Conservation (phyloP, 2,888 invertebrate genomes). For the Acleris literana region DNA sequence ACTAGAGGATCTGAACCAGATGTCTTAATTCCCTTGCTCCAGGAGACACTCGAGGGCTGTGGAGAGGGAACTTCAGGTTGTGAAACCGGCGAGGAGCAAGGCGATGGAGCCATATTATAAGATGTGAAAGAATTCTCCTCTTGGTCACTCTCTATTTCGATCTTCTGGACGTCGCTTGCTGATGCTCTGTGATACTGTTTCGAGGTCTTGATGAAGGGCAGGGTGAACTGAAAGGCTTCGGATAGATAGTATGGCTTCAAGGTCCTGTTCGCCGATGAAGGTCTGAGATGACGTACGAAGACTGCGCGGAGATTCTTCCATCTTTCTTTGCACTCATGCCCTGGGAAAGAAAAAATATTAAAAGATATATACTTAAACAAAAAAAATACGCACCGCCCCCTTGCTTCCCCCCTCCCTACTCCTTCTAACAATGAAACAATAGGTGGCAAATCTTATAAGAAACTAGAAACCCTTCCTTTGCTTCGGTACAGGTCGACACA, state of each 20-base stretch:
- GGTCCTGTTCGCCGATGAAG: neutral
- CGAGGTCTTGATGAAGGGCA: slow-evolving; percentile 8
- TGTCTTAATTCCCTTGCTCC: neutral
- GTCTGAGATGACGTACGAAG: slow-evolving; percentile 10
- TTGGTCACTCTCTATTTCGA: neutral
- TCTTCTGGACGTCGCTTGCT: neutral
- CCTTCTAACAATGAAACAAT: too few relatives aligned
- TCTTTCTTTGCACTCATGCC: slow-evolving; percentile 1
- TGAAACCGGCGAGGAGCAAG: neutral
- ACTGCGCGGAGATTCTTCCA: slow-evolving; percentile 12
- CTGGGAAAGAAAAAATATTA: neutral
- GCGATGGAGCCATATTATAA: neutral
- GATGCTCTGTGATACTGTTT: neutral
- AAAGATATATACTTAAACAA: neutral
- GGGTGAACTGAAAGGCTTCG: neutral
- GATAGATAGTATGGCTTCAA: slow-evolving; percentile 6
- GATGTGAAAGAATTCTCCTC: neutral
- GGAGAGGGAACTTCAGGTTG: neutral
- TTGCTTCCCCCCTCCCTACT: too few relatives aligned
- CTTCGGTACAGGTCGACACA: too few relatives aligned
- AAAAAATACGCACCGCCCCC: too few relatives aligned
- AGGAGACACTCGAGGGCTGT: neutral
- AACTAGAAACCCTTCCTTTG: too few relatives aligned
- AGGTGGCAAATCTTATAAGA: too few relatives aligned
- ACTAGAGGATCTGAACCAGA: neutral